Percentiles rank a stretch among this genome's conserved stretches.
Evolutionary conservation across 2,888 invertebrate species (phyloP).

Genomic region (Drosophila fungiperda): DNA sequence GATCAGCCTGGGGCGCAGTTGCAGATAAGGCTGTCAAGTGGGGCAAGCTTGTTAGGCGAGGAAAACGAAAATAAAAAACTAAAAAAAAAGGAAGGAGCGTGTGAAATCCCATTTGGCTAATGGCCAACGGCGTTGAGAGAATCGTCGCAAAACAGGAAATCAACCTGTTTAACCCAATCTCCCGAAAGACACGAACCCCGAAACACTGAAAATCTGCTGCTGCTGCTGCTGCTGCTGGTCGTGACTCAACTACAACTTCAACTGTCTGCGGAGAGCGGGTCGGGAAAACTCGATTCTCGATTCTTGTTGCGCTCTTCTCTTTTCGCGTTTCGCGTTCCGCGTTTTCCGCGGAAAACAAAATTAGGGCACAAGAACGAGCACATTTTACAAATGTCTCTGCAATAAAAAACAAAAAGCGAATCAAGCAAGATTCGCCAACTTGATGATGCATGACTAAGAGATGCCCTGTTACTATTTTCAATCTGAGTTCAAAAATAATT

Average conservation of each 20-base stretch:
- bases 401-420: slow-evolving; percentile 1
- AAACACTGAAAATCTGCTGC: slow-evolving; percentile 2
- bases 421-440: neutral
- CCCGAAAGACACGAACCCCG: slow-evolving; percentile 11
- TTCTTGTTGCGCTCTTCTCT: slow-evolving; percentile 16
- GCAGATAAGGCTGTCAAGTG: neutral
- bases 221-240: slow-evolving; percentile 5
- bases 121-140: slow-evolving; percentile 64
- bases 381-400: slow-evolving; percentile 49
- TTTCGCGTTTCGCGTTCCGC: slow-evolving; percentile 13
- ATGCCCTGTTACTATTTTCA: neutral
- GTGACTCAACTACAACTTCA: slow-evolving; percentile 46
- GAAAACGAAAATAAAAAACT: neutral
- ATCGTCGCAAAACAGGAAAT: slow-evolving; percentile 63
- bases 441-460: neutral
- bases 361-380: slow-evolving; percentile 68
- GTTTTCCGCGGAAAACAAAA: slow-evolving; percentile 42
- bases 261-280: slow-evolving; percentile 26
- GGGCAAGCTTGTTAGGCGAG: neutral
- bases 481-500: neutral
- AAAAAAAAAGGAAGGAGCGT: slow-evolving; percentile 71
- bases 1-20: slow-evolving; percentile 43
- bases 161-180: slow-evolving; percentile 70
- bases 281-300: slow-evolving; percentile 64
- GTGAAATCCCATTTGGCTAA: slow-evolving; percentile 80